Evolutionary conservation across 1,140 invertebrate genomes (phyloP).

Genomic region (Stratiolaelaps scimitus): DNA sequence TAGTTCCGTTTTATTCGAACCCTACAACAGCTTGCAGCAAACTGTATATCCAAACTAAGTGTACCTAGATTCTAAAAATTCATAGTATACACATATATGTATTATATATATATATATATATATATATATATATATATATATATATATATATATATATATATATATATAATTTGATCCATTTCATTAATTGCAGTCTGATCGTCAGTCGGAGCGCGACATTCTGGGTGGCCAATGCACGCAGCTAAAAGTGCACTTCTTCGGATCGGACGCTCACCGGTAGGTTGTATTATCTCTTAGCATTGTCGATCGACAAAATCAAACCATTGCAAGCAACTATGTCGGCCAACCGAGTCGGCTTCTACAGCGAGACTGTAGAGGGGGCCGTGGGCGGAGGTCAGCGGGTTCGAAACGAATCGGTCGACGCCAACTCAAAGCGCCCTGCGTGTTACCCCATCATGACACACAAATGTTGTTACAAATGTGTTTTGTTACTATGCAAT

Average conservation of each 20-base stretch:
- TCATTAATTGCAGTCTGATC: conserved; percentile 50
- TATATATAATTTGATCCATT: conserved; percentile 36
- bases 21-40: too few relatives aligned
- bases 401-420: neutral
- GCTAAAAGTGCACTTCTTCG: conserved; percentile 65
- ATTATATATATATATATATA: too few relatives aligned
- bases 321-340: too few relatives aligned
- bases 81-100: too few relatives aligned
- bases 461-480: neutral
- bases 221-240: conserved; percentile 70
- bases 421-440: neutral
- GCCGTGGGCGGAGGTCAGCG: neutral
- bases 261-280: conserved; percentile 44
- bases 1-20: too few relatives aligned
- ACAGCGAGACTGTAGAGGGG: too few relatives aligned
- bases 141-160: too few relatives aligned
- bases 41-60: too few relatives aligned
- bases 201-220: conserved; percentile 59
- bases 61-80: too few relatives aligned
- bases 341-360: too few relatives aligned
- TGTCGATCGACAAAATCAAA: too few relatives aligned
- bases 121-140: too few relatives aligned
- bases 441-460: neutral
- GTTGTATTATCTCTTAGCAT: neutral
- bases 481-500: neutral